Percentiles rank a stretch among this genome's conserved stretches.
Conservation (phyloP, 1,140 invertebrate species). For the Teleopsis dalmanni region DNA sequence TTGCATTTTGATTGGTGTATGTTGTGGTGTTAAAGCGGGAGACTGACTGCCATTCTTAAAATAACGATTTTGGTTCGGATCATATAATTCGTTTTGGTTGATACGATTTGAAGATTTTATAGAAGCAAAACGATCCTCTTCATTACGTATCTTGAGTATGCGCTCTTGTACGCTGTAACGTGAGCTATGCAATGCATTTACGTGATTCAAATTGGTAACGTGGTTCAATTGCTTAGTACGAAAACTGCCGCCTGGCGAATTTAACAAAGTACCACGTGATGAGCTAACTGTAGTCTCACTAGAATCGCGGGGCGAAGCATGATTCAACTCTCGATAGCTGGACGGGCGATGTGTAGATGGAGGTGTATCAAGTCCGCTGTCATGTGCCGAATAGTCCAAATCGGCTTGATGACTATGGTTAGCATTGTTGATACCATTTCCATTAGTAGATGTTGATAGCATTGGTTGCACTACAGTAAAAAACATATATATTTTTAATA, state of each 20-base stretch:
- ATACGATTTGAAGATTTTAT: conserved; percentile 37
- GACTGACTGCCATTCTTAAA: conserved; percentile 38
- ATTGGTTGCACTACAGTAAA: conserved; percentile 33
- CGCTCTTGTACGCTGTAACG: conserved; percentile 39
- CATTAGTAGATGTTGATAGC: conserved; percentile 26
- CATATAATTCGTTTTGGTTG: conserved; percentile 28
- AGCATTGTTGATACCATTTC: conserved; percentile 17
- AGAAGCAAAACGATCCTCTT: conserved; percentile 37
- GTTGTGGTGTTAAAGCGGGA: conserved; percentile 33
- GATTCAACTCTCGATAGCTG: conserved; percentile 31
- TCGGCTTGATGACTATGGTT: conserved; percentile 24
- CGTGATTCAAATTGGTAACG: conserved; percentile 35
- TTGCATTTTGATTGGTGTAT: conserved; percentile 30
- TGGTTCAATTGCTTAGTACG: conserved; percentile 32
- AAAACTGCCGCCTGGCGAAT: conserved; percentile 38
- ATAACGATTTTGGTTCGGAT: conserved; percentile 43
- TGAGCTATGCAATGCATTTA: conserved; percentile 33
- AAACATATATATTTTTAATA: not conserved
- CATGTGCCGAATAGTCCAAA: conserved; percentile 40
- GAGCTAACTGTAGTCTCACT: conserved; percentile 39
- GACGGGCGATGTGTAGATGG: conserved; percentile 40
- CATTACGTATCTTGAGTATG: conserved; percentile 41
- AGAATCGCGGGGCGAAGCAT: conserved; percentile 23
- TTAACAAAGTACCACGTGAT: conserved; percentile 34
- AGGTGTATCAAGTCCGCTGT: conserved; percentile 40